These are phyloP conservation scores for Timema cristinae DNA, from an alignment of 2,888 invertebrate genomes.

Conservation along the genomic window DNA sequence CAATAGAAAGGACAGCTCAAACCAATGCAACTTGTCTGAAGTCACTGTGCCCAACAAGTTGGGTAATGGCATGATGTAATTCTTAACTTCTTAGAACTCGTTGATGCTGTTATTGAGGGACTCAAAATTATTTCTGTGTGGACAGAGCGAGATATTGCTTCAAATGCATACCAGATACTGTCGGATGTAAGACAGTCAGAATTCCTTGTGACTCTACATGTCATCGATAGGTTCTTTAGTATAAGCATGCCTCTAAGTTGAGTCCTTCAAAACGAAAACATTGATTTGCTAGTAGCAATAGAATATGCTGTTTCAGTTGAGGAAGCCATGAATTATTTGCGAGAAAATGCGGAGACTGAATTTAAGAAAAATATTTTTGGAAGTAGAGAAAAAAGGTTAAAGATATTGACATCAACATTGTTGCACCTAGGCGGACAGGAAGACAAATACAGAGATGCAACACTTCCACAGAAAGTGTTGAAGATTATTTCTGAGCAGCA, in stretches of 20 bases:
- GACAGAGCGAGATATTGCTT: neutral
- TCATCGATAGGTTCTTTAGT: neutral
- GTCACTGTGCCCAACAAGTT: constrained; percentile 11
- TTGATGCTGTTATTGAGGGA: constrained; percentile 3
- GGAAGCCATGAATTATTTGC: neutral
- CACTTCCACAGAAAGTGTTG: neutral
- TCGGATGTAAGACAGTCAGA: neutral
- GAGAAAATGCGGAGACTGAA: neutral
- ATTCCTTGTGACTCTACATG: neutral
- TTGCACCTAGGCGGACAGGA: neutral
- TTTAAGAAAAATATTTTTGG: neutral
- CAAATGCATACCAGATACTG: neutral
- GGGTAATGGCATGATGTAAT: constrained; percentile 16
- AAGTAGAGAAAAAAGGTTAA: too few relatives aligned
- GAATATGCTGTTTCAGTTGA: neutral
- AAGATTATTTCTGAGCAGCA: constrained; percentile 3
- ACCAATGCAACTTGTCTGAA: neutral
- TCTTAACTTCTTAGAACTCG: neutral
- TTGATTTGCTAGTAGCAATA: neutral
- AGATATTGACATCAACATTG: neutral
- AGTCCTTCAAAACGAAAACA: neutral
- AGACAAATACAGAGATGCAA: constrained; percentile 2
- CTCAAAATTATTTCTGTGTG: neutral
- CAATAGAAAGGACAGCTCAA: too few relatives aligned
- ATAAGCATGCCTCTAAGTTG: neutral